These are phyloP conservation scores for Himalopsyche kuldschensis DNA, from an alignment of 2,888 invertebrate species.

Conservation along the genomic window DNA sequence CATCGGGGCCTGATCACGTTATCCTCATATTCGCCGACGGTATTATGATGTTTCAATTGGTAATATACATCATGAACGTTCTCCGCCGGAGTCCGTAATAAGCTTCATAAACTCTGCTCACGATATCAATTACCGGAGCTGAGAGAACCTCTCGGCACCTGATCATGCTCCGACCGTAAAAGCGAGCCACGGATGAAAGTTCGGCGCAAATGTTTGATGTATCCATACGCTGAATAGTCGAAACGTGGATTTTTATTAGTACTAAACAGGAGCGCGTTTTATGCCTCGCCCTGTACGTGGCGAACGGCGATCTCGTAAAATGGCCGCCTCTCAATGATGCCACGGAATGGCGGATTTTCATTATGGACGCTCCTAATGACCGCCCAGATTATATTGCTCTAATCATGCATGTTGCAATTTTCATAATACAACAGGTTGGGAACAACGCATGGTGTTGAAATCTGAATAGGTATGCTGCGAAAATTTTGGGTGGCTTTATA, in stretches of 20 bases:
- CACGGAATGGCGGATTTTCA: neutral
- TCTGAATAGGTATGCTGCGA: too few species aligned
- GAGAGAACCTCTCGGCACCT: neutral
- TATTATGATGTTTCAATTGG: slow-evolving; percentile 20
- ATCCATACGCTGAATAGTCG: slow-evolving; percentile 28
- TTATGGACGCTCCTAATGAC: neutral
- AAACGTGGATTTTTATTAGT: slow-evolving; percentile 39
- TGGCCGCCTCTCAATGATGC: slow-evolving; percentile 1
- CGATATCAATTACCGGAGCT: slow-evolving; percentile 16
- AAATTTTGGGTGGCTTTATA: too few species aligned
- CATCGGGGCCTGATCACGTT: neutral
- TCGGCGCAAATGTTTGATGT: slow-evolving; percentile 26
- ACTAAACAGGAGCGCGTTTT: slow-evolving; percentile 35
- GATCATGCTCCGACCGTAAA: neutral
- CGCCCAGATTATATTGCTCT: neutral
- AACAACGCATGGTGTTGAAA: too few species aligned
- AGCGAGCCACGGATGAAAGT: slow-evolving; percentile 11
- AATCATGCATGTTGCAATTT: neutral
- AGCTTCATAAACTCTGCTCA: slow-evolving; percentile 16
- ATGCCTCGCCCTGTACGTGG: slow-evolving; percentile 35
- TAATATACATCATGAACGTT: neutral
- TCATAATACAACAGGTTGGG: neutral
- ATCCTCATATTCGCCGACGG: neutral
- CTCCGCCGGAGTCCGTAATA: slow-evolving; percentile 11
- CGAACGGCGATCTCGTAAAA: slow-evolving; percentile 9